Conservation (phyloP, 2,113 vertebrate genomes). For the Sphaerodactylus townsendi region DNA sequence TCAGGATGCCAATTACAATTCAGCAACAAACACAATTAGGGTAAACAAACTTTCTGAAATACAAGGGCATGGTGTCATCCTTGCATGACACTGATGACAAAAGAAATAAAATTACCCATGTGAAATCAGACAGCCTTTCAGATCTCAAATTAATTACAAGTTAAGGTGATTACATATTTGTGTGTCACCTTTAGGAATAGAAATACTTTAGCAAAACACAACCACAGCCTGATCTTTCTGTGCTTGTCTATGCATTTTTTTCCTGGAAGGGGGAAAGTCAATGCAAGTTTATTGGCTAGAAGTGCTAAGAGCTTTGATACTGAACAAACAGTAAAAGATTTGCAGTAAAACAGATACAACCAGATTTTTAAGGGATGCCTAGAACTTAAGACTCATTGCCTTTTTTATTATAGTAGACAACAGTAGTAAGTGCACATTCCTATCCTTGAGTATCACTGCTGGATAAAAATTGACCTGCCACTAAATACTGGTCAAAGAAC, state of each 20-base stretch:
- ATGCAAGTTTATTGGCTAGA: no score
- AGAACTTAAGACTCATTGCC: no score
- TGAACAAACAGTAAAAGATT: no score
- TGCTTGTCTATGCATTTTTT: no score
- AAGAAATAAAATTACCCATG: background rate
- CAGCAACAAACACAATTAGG: background rate
- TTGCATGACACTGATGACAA: background rate
- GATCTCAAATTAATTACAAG: background rate
- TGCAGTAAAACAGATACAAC: no score
- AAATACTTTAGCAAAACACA: no score
- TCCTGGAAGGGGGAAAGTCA: no score
- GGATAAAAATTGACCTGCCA: background rate
- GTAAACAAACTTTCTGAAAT: background rate
- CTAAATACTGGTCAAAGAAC: background rate
- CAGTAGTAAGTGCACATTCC: background rate
- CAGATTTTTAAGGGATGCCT: no score
- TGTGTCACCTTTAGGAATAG: no score
- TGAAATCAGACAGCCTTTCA: background rate
- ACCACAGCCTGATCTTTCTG: no score
- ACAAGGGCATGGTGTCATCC: background rate
- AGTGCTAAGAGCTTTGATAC: no score
- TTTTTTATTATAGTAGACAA: no score
- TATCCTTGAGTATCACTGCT: background rate
- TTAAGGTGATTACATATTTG: background rate
- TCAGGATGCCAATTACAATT: background rate